These are phyloP conservation scores for Harlomillsia oculata DNA, from an alignment of 1,140 invertebrate genomes.

Conservation along the genomic window DNA sequence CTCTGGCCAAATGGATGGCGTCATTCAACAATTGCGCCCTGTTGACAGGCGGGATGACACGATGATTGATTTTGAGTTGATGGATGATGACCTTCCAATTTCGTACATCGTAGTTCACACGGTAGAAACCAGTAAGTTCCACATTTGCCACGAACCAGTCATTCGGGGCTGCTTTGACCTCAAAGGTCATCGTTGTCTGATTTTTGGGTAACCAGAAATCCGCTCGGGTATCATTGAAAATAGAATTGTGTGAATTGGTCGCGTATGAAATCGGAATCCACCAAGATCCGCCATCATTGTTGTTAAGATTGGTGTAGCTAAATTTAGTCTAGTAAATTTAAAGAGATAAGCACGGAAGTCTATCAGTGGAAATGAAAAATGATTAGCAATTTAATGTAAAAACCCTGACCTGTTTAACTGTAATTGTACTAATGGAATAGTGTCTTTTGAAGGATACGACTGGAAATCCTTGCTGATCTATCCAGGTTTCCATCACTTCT, in stretches of 20 bases:
- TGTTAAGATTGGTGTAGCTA: not conserved
- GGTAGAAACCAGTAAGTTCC: slow-evolving; percentile 69
- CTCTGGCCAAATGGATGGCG: slow-evolving; percentile 66
- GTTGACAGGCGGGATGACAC: slow-evolving; percentile 62
- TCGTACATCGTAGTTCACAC: slow-evolving; percentile 66
- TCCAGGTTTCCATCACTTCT: slow-evolving; percentile 20
- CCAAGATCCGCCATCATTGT: slow-evolving; percentile 52
- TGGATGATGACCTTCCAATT: slow-evolving; percentile 67
- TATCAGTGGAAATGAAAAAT: too few relatives aligned
- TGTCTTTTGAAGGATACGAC: too few relatives aligned
- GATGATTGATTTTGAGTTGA: slow-evolving; percentile 50
- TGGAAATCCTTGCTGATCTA: slow-evolving; percentile 54
- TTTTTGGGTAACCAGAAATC: not conserved
- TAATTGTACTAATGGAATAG: too few relatives aligned
- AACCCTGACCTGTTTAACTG: not conserved
- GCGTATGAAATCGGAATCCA: slow-evolving; percentile 77
- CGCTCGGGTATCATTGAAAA: slow-evolving; percentile 53
- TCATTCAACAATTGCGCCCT: slow-evolving; percentile 81
- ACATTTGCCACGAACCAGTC: slow-evolving; percentile 72
- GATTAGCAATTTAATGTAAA: not conserved
- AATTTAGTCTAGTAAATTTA: too few relatives aligned
- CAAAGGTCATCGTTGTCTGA: not conserved
- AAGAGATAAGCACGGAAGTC: too few relatives aligned
- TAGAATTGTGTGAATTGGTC: slow-evolving; percentile 45
- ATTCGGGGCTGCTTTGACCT: slow-evolving; percentile 29